Evolutionary conservation across 2,888 invertebrate species (phyloP).

Genomic region (Trissonchulus latispiculum): DNA sequence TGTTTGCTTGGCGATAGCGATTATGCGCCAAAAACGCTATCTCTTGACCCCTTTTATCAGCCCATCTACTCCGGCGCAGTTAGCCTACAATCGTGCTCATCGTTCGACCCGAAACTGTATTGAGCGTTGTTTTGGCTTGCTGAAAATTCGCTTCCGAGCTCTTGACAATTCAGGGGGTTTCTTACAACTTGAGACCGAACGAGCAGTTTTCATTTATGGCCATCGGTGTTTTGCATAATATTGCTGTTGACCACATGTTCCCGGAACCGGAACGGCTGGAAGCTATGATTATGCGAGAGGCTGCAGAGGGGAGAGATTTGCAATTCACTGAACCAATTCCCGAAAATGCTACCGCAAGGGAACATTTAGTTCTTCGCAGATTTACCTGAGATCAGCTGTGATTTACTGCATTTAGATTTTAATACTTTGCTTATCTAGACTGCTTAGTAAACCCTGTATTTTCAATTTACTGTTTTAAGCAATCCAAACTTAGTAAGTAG

Average conservation of each 20-base stretch:
- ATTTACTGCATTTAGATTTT: too few relatives aligned
- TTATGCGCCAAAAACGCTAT: slow-evolving; percentile 36
- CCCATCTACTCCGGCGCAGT: slow-evolving; percentile 31
- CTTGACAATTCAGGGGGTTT: not conserved
- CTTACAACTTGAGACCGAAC: not conserved
- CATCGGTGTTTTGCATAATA: slow-evolving; percentile 6
- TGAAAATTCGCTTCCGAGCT: slow-evolving; percentile 32
- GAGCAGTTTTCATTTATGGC: not conserved
- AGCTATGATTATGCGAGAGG: too few relatives aligned
- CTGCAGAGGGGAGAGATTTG: too few relatives aligned
- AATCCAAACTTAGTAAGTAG: too few relatives aligned
- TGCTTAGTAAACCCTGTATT: too few relatives aligned
- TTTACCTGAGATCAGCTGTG: too few relatives aligned
- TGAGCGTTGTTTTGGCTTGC: slow-evolving; percentile 37
- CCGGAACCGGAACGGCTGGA: not conserved
- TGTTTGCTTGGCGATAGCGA: slow-evolving; percentile 40
- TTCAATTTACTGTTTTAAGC: too few relatives aligned
- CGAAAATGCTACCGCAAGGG: too few relatives aligned
- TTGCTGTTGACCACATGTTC: not conserved
- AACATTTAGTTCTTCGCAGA: too few relatives aligned
- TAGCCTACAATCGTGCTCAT: slow-evolving; percentile 37
- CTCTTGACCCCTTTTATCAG: slow-evolving; percentile 35
- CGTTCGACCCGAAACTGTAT: slow-evolving; percentile 39
- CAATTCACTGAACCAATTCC: too few relatives aligned
- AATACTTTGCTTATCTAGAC: too few relatives aligned